A percentile compares a stretch with the other conserved stretches of the same genome.
phyloP scores from a whole-genome alignment of 1,140 invertebrate genomes.

The Anthonomus grandis region DNA sequence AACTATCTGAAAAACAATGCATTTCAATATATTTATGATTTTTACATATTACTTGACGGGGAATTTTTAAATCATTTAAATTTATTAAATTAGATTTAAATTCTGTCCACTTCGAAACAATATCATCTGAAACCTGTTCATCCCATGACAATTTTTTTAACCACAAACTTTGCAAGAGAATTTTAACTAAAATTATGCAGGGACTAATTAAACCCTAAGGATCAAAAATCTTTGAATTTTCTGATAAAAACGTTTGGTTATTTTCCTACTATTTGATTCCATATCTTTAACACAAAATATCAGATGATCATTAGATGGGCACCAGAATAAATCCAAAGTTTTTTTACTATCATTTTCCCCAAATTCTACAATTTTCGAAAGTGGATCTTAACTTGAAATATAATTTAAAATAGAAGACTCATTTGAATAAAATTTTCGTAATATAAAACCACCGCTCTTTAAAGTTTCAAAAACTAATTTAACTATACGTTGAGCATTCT shows the following conservation, averaged over 20 bases:
- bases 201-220: slow-evolving; percentile 42
- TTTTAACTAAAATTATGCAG: slow-evolving; percentile 35
- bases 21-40: slow-evolving; percentile 4
- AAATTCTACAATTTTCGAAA: slow-evolving; percentile 16
- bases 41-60: not conserved
- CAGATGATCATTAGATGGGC: slow-evolving; percentile 12
- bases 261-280: not conserved
- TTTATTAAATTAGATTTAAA: not conserved
- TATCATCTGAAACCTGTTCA: slow-evolving; percentile 26
- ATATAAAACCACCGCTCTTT: slow-evolving; percentile 21
- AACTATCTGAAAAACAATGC: slow-evolving; percentile 5
- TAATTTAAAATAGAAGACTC: slow-evolving; percentile 1
- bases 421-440: slow-evolving; percentile 37
- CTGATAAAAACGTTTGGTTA: slow-evolving; percentile 41
- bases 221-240: slow-evolving; percentile 36
- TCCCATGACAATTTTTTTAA: slow-evolving; percentile 34
- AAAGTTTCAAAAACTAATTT: not conserved
- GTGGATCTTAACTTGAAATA: slow-evolving; percentile 10
- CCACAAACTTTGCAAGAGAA: slow-evolving; percentile 45
- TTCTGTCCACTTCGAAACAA: not conserved
- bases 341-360: slow-evolving; percentile 31
- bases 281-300: slow-evolving; percentile 24
- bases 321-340: slow-evolving; percentile 26
- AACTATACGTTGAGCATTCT: not conserved
- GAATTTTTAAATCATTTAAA: slow-evolving; percentile 1